Percentiles rank a stretch among this genome's conserved stretches.
These are phyloP conservation scores for Acanthornis magna DNA, from an alignment of 2,797 vertebrate species.

Conservation along the genomic window DNA sequence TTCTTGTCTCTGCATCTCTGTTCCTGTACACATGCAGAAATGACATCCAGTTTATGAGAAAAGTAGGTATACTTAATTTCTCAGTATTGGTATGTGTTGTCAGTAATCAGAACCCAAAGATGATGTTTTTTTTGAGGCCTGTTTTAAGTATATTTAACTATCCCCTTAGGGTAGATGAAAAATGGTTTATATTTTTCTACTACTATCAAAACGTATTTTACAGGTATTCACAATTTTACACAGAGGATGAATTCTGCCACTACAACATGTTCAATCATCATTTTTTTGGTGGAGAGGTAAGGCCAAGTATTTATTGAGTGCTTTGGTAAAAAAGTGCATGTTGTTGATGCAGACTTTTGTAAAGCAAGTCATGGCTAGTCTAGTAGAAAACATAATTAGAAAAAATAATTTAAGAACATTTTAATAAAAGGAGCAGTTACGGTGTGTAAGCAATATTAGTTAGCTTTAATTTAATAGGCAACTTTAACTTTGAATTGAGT, in stretches of 20 bases:
- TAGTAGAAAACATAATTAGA: neutral
- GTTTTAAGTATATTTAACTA: neutral
- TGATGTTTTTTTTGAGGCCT: neutral
- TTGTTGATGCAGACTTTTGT: neutral
- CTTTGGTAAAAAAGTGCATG: neutral
- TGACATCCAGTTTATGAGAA: neutral
- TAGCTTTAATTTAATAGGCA: neutral
- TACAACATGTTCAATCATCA: slow-evolving; percentile 99
- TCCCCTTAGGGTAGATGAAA: neutral
- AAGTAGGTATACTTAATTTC: neutral
- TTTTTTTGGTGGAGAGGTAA: slow-evolving; percentile 92
- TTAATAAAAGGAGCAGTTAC: neutral
- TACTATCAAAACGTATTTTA: slow-evolving; percentile 28
- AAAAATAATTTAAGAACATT: neutral
- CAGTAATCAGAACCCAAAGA: neutral
- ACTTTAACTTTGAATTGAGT: neutral
- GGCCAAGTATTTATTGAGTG: neutral
- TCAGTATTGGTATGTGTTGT: neutral
- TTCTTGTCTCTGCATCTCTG: neutral
- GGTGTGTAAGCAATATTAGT: neutral
- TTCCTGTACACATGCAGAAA: neutral
- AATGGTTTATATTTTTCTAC: neutral
- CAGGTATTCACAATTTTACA: slow-evolving; percentile 93
- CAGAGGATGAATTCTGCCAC: slow-evolving; percentile 88
- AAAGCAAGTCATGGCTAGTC: neutral